phyloP scores from a whole-genome alignment of 1,140 invertebrate genomes.

The Leptopilina clavipes region DNA sequence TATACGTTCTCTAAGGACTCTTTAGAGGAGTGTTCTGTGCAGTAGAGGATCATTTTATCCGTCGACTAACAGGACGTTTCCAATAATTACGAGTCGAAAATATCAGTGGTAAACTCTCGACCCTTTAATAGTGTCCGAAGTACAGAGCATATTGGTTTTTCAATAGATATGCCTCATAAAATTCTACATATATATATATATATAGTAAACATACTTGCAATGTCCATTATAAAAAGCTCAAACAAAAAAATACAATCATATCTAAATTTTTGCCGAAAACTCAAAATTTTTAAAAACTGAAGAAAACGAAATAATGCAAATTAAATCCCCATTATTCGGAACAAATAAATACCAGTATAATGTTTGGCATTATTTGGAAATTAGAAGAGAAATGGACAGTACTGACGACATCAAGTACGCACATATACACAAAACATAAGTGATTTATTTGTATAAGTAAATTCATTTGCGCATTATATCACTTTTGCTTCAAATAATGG shows the following conservation, averaged over 20 bases:
- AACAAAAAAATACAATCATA: too few relatives aligned
- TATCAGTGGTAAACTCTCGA: slow-evolving; percentile 20
- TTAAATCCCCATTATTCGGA: too few relatives aligned
- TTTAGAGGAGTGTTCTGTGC: not conserved
- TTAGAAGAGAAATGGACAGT: too few relatives aligned
- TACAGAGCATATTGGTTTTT: slow-evolving; percentile 33
- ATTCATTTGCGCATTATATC: not conserved
- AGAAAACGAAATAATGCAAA: too few relatives aligned
- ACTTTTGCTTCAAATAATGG: slow-evolving; percentile 6
- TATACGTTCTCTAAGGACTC: slow-evolving; percentile 16
- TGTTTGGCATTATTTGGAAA: not conserved
- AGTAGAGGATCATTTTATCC: slow-evolving; percentile 12
- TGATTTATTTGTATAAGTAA: not conserved
- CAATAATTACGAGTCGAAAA: slow-evolving; percentile 28
- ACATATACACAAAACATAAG: not conserved
- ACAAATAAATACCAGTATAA: not conserved
- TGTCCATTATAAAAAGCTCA: too few relatives aligned
- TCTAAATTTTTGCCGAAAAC: too few relatives aligned
- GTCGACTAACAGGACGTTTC: slow-evolving; percentile 17
- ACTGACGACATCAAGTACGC: too few relatives aligned
- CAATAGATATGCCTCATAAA: not conserved
- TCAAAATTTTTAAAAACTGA: too few relatives aligned
- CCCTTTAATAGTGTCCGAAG: slow-evolving; percentile 17
- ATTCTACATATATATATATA: not conserved
- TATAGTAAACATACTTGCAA: not conserved